Percentiles rank a stretch among this genome's conserved stretches.
phyloP scores from a whole-genome alignment of 1,140 invertebrate genomes.

The Drosophila kurseongensis region DNA sequence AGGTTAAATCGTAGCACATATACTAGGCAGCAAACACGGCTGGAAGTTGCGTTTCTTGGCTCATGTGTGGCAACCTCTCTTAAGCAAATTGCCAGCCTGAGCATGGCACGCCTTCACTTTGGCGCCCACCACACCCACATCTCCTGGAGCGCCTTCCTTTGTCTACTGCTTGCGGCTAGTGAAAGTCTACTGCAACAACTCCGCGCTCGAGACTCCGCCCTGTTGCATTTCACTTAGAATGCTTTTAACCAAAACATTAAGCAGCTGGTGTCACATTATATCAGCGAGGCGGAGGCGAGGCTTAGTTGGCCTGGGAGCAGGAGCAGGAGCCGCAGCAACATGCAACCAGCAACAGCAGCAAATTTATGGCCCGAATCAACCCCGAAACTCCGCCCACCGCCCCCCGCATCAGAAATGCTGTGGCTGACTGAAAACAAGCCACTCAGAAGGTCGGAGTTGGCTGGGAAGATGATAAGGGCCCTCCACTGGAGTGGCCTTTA shows the following conservation, averaged over 20 bases:
- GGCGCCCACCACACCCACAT: not conserved
- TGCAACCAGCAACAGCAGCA: conserved; percentile 13
- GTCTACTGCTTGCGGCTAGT: conserved; percentile 59
- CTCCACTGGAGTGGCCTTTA: conserved; percentile 14
- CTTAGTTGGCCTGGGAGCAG: conserved; percentile 19
- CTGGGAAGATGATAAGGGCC: conserved; percentile 3
- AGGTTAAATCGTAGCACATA: too few relatives aligned
- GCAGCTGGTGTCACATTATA: conserved; percentile 81
- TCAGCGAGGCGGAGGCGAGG: conserved; percentile 52
- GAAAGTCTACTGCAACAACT: conserved; percentile 49
- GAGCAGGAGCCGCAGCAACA: conserved; percentile 13
- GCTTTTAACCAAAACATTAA: conserved; percentile 83
- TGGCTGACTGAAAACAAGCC: conserved; percentile 25
- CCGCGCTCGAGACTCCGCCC: conserved; percentile 25
- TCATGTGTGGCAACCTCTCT: conserved; percentile 55
- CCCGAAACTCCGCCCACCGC: not conserved
- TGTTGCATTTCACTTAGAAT: conserved; percentile 81
- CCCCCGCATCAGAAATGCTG: not conserved
- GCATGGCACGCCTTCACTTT: conserved; percentile 27
- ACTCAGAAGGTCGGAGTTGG: conserved; percentile 15
- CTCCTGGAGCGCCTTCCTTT: conserved; percentile 19
- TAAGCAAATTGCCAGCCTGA: conserved; percentile 73
- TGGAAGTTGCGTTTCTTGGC: conserved; percentile 17
- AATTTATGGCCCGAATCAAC: conserved; percentile 69
- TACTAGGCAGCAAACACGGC: not conserved